Evolutionary conservation across 2,888 invertebrate genomes (phyloP).

Genomic region (Andrena bicolor): DNA sequence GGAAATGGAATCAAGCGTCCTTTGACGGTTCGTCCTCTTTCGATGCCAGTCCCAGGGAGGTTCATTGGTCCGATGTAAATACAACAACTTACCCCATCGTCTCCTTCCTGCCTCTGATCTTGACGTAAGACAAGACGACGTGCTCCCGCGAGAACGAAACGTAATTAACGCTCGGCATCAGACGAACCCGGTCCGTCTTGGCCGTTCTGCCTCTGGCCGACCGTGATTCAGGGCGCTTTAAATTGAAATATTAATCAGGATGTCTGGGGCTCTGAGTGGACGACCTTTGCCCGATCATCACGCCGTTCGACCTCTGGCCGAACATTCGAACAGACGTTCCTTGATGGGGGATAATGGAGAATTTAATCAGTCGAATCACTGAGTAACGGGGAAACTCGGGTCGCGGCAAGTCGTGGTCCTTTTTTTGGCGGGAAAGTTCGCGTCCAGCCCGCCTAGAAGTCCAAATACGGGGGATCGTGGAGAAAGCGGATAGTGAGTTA

Average conservation of each 20-base stretch:
- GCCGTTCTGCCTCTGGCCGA: neutral
- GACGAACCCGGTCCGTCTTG: constrained; percentile 36
- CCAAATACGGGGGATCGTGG: constrained; percentile 6
- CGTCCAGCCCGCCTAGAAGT: constrained; percentile 23
- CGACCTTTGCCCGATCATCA: neutral
- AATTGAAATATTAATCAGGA: constrained; percentile 54
- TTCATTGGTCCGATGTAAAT: constrained; percentile 59
- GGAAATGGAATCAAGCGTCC: constrained; percentile 42
- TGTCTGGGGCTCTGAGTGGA: neutral
- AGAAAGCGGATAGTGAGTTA: constrained; percentile 8
- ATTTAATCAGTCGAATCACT: constrained; percentile 64
- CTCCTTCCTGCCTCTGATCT: constrained; percentile 21
- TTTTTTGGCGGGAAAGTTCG: constrained; percentile 23
- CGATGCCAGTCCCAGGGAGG: constrained; percentile 38
- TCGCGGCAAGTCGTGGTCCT: constrained; percentile 15
- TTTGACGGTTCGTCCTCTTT: constrained; percentile 46
- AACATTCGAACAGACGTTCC: constrained; percentile 2
- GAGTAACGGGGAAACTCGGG: constrained; percentile 11
- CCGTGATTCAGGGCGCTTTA: constrained; percentile 13
- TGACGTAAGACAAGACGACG: constrained; percentile 35
- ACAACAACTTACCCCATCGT: constrained; percentile 23
- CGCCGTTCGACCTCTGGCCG: neutral
- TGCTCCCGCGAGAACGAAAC: constrained; percentile 38
- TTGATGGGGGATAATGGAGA: constrained; percentile 51
- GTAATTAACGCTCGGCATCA: constrained; percentile 65